Evolutionary conservation across 23 tunicate species (phyloP), one percentile per base, ranked within the genome.

Genomic region (Oikopleura dioica): DNA sequence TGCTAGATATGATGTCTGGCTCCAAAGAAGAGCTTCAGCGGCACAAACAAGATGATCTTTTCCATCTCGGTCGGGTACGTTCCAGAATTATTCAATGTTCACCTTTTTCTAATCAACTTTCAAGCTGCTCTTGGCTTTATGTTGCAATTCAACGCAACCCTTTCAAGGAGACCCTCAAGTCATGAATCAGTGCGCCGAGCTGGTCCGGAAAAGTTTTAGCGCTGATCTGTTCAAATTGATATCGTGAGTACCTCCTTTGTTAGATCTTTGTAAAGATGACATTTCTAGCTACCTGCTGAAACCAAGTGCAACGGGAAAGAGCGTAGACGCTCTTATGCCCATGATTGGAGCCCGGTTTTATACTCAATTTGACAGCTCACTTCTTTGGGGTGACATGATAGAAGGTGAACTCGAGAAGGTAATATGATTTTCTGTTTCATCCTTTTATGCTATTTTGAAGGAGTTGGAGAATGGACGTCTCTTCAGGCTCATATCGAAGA

Each of bases 311-410:
- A 79, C 85, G 24, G 84, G 84, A 1, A 81, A 78, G 51, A 85
- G 80, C 35, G 87, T 91, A 35, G 82, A 91, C 38, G 97, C 82
- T 77, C 77, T 91, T 35, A 91, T 91, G 97, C 97, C 97, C 37
- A 85, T 91, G 94, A 91, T 91, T 29, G 97, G 97, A 24, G 97
- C 97, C 1, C 59, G 97, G 16, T 91, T 91, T 78, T 85, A 85
- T 78, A 85, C 87, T 1, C 92, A 85, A 35, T 87, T 91, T 35
- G 97, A 91, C 50, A 69, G 86, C 0, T 82, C 96, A 38, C 59
- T 89, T 81, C 28, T 89, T 69, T 38, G 96, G 59, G 82, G 83
- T 68, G 96, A 89, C 77, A 82, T 85, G 68, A 89, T 89, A 59
- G 96, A 89, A 44, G 55, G 55, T 16, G 55, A 44, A 44, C 16